phyloP scores from a whole-genome alignment of 2,888 invertebrate genomes.

The Drosophila phalerata region DNA sequence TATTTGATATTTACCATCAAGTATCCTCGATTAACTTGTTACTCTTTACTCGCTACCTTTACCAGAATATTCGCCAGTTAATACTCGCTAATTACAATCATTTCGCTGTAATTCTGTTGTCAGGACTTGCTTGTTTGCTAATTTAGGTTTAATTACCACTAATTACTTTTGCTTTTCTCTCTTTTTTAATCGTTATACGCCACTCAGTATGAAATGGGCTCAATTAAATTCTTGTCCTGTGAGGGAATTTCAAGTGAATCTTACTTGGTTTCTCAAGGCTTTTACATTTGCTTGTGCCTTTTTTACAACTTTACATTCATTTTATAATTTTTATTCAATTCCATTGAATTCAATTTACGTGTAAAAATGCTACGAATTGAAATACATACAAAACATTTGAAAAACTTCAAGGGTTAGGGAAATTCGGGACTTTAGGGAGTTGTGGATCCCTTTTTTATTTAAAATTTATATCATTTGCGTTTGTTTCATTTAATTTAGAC shows the following conservation, averaged over 20 bases:
- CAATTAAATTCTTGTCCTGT: not conserved
- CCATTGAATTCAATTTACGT: conserved; percentile 56
- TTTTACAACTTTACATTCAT: conserved; percentile 13
- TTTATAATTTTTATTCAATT: conserved; percentile 41
- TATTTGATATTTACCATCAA: not conserved
- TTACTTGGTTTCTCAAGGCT: conserved; percentile 4
- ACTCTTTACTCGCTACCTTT: not conserved
- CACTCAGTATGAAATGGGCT: not conserved
- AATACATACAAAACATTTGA: conserved; percentile 4
- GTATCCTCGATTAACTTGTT: not conserved
- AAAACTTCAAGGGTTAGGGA: conserved; percentile 8
- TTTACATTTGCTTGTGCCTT: conserved; percentile 11
- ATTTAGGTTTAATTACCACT: conserved; percentile 9
- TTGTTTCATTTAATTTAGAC: conserved; percentile 11
- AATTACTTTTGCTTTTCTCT: not conserved
- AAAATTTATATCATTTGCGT: conserved; percentile 44
- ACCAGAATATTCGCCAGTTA: not conserved
- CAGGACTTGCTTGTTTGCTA: conserved; percentile 4
- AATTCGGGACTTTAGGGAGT: conserved; percentile 3
- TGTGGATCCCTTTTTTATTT: conserved; percentile 39
- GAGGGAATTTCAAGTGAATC: conserved; percentile 1
- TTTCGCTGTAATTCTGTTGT: not conserved
- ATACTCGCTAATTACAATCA: conserved; percentile 6
- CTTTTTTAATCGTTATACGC: conserved; percentile 4
- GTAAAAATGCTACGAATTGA: conserved; percentile 37